Evolutionary conservation across 1,140 invertebrate genomes (phyloP), one percentile per base, ranked within the genome.

Genomic region (Musca vetustissima): DNA sequence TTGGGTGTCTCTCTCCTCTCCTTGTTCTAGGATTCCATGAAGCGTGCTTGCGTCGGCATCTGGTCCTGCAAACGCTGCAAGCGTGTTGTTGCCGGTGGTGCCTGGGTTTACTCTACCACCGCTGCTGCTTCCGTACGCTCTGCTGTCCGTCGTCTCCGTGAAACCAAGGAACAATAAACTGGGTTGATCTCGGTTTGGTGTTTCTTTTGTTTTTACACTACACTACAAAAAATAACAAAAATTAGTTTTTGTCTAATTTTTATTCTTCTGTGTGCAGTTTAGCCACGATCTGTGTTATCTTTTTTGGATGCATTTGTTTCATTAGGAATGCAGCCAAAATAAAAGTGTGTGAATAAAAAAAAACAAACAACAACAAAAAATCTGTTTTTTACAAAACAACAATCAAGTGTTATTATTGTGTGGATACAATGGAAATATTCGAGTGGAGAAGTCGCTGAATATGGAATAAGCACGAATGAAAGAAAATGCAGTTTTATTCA

Each of bases 21-120:
- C 47, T 47, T 64, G 28, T 68, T 83, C 79, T 80, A 99, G 96
- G 96, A 99, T 85, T 90, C 95, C 57, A 99, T 99, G 97, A 99
- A 98, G 83, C 89, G 98, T 70, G 90, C 89, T 70, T 97, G 95
- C 83, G 97, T 99, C 69, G 98, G 98, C 71, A 99, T 99, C 83
- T 99, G 98, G 98, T 91, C 90, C 22, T 99, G 98, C 87, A 93
- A 94, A 83, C 88, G 95, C 22, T 99, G 98, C 83, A 95, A 95
- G 81, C 93, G 97, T 76, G 93, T 92, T 67, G 95, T 98, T 65
- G 97, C 96, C 78, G 93, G 93, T 75, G 97, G 96, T 74, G 97
- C 97, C 11, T 99, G 96, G 92, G 94, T 97, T 13, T 98, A 98
- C 85, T 94, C 94, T 22, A 99, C 97, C 67, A 97, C 93, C 48